phyloP scores from a whole-genome alignment of 2,113 vertebrate genomes.

The Propithecus coquereli region DNA sequence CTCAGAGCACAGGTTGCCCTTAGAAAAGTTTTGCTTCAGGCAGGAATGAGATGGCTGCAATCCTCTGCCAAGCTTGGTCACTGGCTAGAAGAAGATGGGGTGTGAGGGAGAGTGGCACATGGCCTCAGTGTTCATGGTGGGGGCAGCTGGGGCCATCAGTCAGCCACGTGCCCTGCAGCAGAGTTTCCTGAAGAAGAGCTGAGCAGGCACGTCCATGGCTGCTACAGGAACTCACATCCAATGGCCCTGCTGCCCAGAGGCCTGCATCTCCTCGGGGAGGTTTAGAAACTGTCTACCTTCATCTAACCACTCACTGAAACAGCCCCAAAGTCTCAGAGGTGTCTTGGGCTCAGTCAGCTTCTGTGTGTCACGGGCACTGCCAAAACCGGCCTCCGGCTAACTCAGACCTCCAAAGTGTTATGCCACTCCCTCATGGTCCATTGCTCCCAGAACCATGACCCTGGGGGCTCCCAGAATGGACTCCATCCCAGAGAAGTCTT shows the following conservation, averaged over 20 bases:
- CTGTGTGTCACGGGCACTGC: not conserved
- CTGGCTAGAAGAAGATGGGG: not conserved
- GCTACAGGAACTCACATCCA: not conserved
- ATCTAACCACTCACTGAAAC: not conserved
- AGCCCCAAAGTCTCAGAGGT: not conserved
- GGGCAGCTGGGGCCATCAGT: not conserved
- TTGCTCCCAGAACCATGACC: not conserved
- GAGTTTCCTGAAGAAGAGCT: not conserved
- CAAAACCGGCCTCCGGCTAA: not conserved
- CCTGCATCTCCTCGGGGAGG: not conserved
- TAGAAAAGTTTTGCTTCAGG: not conserved
- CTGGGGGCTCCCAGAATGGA: not conserved
- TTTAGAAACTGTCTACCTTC: not conserved
- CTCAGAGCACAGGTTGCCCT: not conserved
- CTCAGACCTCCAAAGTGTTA: not conserved
- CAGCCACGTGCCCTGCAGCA: too few relatives aligned
- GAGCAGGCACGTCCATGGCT: not conserved
- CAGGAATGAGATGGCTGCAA: not conserved
- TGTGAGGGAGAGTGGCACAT: not conserved
- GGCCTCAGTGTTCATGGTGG: not conserved
- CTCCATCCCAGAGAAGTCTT: not conserved
- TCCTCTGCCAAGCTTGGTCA: not conserved
- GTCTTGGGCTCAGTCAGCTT: not conserved
- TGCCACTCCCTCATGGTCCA: not conserved
- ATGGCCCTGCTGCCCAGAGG: not conserved